A percentile compares a stretch with the other conserved stretches of the same genome.
Evolutionary conservation across 2,113 vertebrate genomes (phyloP).

Genomic region (Serranochromis macrocephalus): DNA sequence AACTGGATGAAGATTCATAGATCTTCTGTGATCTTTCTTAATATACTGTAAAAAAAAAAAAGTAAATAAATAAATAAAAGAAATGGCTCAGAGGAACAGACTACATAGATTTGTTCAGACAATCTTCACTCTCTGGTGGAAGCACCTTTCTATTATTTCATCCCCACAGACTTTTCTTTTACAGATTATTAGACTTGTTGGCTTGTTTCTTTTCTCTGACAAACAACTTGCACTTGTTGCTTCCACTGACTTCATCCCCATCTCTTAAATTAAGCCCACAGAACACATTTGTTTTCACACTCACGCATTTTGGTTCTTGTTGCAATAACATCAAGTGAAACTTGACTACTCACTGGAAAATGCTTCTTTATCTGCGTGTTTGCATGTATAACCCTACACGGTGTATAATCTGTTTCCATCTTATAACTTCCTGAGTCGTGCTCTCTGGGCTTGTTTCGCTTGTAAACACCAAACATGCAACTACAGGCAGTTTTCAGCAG

Average conservation of each 20-base stretch:
- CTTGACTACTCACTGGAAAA: not conserved
- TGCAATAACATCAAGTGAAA: not conserved
- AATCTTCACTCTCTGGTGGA: not conserved
- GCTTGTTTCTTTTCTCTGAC: not conserved
- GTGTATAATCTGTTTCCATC: conserved; percentile 40
- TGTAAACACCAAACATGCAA: not conserved
- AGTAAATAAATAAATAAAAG: not conserved
- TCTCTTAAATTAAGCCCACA: not conserved
- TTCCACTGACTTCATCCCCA: conserved; percentile 36
- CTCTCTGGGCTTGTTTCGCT: not conserved
- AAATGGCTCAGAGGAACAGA: not conserved
- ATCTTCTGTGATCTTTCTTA: not conserved
- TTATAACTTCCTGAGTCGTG: not conserved
- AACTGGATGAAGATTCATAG: not conserved
- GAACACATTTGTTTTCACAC: not conserved
- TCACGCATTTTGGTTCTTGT: not conserved
- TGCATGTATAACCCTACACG: not conserved
- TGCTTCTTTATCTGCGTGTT: not conserved
- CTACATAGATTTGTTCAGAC: not conserved
- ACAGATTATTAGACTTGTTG: not conserved
- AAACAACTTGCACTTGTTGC: conserved; percentile 10
- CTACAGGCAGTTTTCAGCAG: not conserved
- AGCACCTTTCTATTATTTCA: not conserved
- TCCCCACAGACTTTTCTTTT: not conserved
- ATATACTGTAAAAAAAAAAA: not conserved